Evolutionary conservation across 92 coral and sea anemone species (phyloP).

Genomic region (Phenganax stokvisi): DNA sequence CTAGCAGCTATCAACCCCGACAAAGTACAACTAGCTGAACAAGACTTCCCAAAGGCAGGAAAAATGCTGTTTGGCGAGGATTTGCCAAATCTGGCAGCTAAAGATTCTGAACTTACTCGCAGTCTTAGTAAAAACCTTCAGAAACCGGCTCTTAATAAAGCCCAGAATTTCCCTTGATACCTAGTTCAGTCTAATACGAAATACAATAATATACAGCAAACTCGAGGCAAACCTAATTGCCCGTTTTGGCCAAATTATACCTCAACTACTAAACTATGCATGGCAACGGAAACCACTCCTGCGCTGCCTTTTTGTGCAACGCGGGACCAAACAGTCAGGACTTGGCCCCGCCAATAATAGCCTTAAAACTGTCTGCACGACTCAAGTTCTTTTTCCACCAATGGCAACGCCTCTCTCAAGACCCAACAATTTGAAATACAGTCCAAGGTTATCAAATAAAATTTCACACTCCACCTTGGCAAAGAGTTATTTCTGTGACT

Average conservation of each 20-base stretch:
- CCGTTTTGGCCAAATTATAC: neutral
- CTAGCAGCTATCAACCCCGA: conserved; percentile 24
- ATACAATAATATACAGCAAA: neutral
- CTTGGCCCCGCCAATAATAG: conserved; percentile 5
- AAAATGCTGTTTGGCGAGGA: conserved; percentile 40
- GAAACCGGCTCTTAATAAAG: neutral
- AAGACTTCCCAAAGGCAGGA: conserved; percentile 36
- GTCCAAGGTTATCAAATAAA: neutral
- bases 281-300: neutral
- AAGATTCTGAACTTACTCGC: conserved; percentile 13
- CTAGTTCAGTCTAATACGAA: neutral
- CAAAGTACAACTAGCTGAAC: conserved; percentile 29
- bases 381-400: neutral
- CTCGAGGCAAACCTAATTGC: neutral
- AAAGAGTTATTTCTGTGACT: neutral
- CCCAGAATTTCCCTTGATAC: neutral
- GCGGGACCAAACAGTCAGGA: neutral
- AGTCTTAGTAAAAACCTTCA: conserved; percentile 6
- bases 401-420: neutral
- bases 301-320: neutral
- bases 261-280: neutral
- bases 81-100: conserved; percentile 29
- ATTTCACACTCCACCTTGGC: conserved; percentile 1
- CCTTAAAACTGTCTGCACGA: neutral
- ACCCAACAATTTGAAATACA: neutral